Percentiles rank a stretch among this genome's conserved stretches.
These are phyloP conservation scores for Eulithis testata DNA, from an alignment of 2,888 invertebrate species.

Conservation along the genomic window DNA sequence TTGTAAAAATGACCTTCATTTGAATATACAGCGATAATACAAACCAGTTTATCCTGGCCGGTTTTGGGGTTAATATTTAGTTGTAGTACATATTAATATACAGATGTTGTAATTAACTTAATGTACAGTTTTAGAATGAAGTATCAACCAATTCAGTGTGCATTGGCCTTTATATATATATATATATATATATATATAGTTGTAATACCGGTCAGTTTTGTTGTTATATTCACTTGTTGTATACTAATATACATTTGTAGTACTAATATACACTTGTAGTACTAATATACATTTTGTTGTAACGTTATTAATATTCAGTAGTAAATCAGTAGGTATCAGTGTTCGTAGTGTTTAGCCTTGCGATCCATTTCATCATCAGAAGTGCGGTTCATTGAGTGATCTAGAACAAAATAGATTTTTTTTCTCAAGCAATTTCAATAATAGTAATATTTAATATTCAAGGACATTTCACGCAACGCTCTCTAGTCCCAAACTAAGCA, in stretches of 20 bases:
- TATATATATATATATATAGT: too few species aligned
- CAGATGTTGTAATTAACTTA: too few species aligned
- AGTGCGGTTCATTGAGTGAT: conserved; percentile 76
- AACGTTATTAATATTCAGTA: neutral
- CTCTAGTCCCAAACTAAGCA: too few species aligned
- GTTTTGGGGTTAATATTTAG: neutral
- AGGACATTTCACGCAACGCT: too few species aligned
- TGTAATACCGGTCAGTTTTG: too few species aligned
- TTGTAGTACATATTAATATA: neutral
- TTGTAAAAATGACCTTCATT: neutral
- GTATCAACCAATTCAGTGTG: neutral
- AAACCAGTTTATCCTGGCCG: too few species aligned
- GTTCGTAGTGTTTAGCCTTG: conserved; percentile 77
- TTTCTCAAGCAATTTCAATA: too few species aligned
- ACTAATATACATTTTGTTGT: neutral
- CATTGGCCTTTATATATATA: too few species aligned
- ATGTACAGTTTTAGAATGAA: too few species aligned
- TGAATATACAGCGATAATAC: neutral
- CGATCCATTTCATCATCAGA: conserved; percentile 79
- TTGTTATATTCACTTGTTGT: too few species aligned
- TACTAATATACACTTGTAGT: too few species aligned
- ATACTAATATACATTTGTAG: too few species aligned
- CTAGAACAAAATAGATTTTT: conserved; percentile 45
- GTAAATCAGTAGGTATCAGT: conserved; percentile 50
- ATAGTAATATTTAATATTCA: neutral